Evolutionary conservation across 2,113 vertebrate genomes (phyloP).

Genomic region (Alces alces): DNA sequence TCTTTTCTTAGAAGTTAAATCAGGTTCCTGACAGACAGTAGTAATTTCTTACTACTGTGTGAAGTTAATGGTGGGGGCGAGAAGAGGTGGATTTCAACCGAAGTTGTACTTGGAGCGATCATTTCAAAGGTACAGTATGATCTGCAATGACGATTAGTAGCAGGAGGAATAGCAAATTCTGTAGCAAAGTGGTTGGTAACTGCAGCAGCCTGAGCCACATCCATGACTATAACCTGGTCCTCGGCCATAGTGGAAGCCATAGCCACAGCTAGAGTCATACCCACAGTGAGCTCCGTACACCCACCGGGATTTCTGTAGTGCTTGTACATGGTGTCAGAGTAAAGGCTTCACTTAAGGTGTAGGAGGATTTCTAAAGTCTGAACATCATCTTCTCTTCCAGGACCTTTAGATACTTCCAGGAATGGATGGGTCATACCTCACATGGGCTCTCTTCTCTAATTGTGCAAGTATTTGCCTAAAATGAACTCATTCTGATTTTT

Average conservation of each 20-base stretch:
- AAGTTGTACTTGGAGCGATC: neutral
- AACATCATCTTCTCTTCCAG: neutral
- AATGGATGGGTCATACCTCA: neutral
- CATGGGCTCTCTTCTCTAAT: neutral
- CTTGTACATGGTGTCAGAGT: neutral
- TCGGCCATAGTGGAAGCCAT: neutral
- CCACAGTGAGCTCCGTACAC: neutral
- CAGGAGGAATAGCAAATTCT: neutral
- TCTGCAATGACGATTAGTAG: neutral
- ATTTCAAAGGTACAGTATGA: neutral
- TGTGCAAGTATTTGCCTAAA: neutral
- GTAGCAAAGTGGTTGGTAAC: neutral
- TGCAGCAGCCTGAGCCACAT: neutral
- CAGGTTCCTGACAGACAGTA: neutral
- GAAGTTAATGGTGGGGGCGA: neutral
- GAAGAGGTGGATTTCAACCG: neutral
- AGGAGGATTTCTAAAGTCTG: neutral
- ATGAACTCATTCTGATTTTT: neutral
- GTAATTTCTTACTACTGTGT: neutral
- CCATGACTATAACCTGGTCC: neutral
- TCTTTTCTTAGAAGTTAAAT: neutral
- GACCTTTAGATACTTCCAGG: neutral
- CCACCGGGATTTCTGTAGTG: neutral
- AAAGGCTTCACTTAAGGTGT: neutral
- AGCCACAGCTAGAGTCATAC: neutral